Percentiles rank a stretch among this genome's conserved stretches.
phyloP scores from a whole-genome alignment of 1,140 invertebrate genomes.

The Lutraria rhynchaena region DNA sequence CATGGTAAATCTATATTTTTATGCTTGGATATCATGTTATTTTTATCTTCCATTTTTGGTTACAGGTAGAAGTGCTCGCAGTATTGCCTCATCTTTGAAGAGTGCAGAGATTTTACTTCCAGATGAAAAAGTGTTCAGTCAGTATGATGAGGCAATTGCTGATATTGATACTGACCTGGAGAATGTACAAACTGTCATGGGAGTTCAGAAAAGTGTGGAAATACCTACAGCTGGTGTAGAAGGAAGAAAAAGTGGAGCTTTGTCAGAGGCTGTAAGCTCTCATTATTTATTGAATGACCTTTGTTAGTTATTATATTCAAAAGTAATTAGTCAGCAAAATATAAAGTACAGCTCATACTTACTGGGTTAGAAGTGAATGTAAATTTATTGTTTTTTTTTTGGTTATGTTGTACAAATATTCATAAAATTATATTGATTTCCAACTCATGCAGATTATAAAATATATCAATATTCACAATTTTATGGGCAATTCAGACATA shows the following conservation, averaged over 20 bases:
- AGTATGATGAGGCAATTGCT: constrained; percentile 66
- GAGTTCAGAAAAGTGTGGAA: constrained; percentile 37
- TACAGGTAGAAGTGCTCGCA: constrained; percentile 56
- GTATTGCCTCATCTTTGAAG: constrained; percentile 65
- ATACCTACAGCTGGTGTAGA: constrained; percentile 38
- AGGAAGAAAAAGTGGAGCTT: constrained; percentile 22
- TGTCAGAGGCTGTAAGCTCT: constrained; percentile 52
- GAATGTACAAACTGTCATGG: constrained; percentile 66
- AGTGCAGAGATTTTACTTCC: constrained; percentile 68
- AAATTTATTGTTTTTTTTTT: too few species aligned
- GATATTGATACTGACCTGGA: constrained; percentile 60
- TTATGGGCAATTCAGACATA: too few species aligned
- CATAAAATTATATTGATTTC: too few species aligned
- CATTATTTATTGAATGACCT: too few species aligned
- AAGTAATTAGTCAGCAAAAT: too few species aligned
- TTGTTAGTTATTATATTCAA: too few species aligned
- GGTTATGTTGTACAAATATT: too few species aligned
- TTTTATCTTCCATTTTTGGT: background rate
- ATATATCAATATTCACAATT: too few species aligned
- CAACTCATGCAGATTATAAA: too few species aligned
- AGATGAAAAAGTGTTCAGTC: constrained; percentile 63
- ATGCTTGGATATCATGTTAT: background rate
- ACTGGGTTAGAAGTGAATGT: too few species aligned
- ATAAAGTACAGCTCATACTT: too few species aligned
- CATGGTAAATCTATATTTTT: background rate